Evolutionary conservation across 2,797 vertebrate species (phyloP), one percentile per base, ranked within the genome.

Genomic region (Luscinia megarhynchos): DNA sequence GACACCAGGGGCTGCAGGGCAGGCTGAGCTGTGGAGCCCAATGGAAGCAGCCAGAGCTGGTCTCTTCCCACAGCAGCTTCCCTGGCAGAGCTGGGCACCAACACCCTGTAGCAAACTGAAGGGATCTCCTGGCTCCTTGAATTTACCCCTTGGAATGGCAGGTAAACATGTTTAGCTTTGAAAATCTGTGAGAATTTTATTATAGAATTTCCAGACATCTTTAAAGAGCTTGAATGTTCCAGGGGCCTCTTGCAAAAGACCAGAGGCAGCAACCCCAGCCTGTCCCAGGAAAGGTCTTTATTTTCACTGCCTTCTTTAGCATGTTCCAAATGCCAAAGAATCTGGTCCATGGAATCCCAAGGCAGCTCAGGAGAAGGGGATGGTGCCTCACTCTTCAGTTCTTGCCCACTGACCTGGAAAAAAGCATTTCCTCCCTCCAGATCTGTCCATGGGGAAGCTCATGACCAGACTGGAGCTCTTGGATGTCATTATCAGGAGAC

Each of bases 31-130:
- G 3, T 29, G 70, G 23, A 45, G 50, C 70, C 16, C 16, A 21
- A 0, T 22, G 38, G 38, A 32, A 46, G 45, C 24, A 50, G 26
- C 45, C 80, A 63, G 51, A 64, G 0, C 51, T 3, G 2, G 40
- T 10, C 32, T 36, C 43, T 27, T 45, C 58, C 59, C 74, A n/a
- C 36, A 86, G 19, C 50, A 22, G 38, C 20, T 1, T 34, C 23
- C 32, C 36, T 26, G 57, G 50, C 43, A 70, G 21, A 51, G 26
- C 50, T 54, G 68, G 54, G 30, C 55, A 68, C 30, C 4, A 5
- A 0, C 48, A 38, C 6, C 30, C 27, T 0, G 0, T 0, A 17
- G 7, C 18, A 62, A 27, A 34, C 27, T 9, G 19, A 30, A 36
- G 7, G 17, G 8, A 15, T 68, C 46, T 76, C 51, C 43, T 67